Evolutionary conservation across 2,888 invertebrate species (phyloP), one percentile per base, ranked within the genome.

Genomic region (Dinocampus coccinellae): DNA sequence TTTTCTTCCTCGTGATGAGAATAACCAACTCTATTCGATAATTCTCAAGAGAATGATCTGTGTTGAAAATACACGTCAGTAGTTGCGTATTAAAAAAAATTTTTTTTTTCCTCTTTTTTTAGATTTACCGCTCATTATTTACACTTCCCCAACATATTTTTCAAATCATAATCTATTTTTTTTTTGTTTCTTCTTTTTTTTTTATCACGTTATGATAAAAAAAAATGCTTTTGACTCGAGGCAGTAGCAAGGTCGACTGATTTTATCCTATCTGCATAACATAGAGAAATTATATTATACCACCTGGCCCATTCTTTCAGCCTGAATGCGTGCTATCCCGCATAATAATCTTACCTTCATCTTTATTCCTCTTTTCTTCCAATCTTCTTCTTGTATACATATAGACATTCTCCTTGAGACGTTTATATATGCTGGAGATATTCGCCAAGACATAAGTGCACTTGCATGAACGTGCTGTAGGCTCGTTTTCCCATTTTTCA

Each of bases 261-360:
- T 81, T 79, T 74, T 65, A 73, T 77, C 75, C 75, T 77, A 80
- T 78, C 80, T 80, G 78, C 79, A 77, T 26, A 24, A 26, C 42
- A 22, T 64, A 72, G n/a, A 71, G 74, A 75, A 76, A 73, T 78
- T 78, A 76, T 77, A 63, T 75, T 52, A 47, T 66, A 55, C 58
- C 64, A 36, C 57, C 58, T 60, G 52, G 53, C 68, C 70, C 22
- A 24, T 66, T 66, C 60, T 33, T 64, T 64, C 64, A 53, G n/a
- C 33, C 13, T 58, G 29, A 33, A 66, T 62, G 66, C 72, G 71
- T 55, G 74, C 78, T 74, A 77, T 77, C 74, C 75, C 73, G 74
- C 77, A 79, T 79, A 79, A 76, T 78, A 80, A 80, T 81, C 75
- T 72, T 47, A 66, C 69, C 65, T 58, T 39, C 69, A 55, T 72